A percentile compares a stretch with the other conserved stretches of the same genome.
Conservation (phyloP, 2,113 vertebrate species). For the Clupea harengus region DNA sequence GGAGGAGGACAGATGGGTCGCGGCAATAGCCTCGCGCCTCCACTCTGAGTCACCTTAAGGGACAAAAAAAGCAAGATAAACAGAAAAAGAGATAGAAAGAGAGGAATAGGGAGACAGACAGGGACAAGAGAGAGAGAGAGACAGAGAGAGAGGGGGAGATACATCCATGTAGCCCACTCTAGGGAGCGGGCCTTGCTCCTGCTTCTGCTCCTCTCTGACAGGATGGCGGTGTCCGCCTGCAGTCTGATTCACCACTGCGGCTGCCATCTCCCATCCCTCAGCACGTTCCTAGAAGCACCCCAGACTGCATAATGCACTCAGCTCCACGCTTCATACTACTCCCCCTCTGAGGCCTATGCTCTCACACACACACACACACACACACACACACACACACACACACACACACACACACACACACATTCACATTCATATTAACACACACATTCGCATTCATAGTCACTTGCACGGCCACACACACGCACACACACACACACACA, state of each 20-base stretch:
- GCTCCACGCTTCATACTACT: not conserved
- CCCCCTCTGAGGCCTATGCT: no score
- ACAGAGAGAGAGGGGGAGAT: not conserved
- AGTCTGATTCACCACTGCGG: not conserved
- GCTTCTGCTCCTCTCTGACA: not conserved
- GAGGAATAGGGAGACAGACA: not conserved
- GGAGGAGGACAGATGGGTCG: not conserved
- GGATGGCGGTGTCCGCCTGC: not conserved
- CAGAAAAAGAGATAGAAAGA: no score
- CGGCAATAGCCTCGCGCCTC: not conserved
- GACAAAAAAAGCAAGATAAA: not conserved
- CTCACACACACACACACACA: not conserved
- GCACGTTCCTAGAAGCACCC: not conserved
- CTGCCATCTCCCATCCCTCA: conserved; percentile 10
- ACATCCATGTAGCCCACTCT: not conserved
- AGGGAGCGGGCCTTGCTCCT: not conserved
- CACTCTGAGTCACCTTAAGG: not conserved
- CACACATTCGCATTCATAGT: conserved; percentile 18
- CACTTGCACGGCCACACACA: not conserved
- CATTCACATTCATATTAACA: conserved; percentile 3
- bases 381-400: not conserved
- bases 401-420: not conserved
- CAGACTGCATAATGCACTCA: not conserved
- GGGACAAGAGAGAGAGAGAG: not conserved
- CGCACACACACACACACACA: conserved; percentile 36